Base-by-base conservation (phyloP, 2,888 invertebrate genomes). In the Diogma glabrata region DNA sequence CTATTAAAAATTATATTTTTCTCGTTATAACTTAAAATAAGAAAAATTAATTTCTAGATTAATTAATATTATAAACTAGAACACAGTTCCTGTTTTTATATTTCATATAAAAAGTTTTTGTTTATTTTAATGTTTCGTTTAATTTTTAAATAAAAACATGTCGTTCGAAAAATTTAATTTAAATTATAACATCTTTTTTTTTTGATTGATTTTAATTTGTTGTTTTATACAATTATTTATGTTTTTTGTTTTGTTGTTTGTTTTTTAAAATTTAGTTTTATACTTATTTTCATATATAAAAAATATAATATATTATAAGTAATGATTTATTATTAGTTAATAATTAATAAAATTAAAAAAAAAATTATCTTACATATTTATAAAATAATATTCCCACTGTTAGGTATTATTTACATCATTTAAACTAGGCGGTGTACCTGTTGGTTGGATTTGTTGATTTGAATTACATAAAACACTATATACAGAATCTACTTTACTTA, bases 401-500 rank as follows among this genome's bases (percentile, higher is more conserved):
- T 69, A 69, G 70, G 69, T 69, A 57, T 63, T 70, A 57, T 62
- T 66, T 59, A 67, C 58, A 57, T 69, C 69, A 62, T 63, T 69
- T 63, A 63, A 64, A 61, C 61, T 70, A 67, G 69, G 67, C 68
- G 69, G 69, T 67, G 66, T 69, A 56, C 62, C 63, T 53, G 56
- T 57, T 59, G 59, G 60, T 54, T 58, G 60, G 52, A 59, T 59
- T 57, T 50, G 55, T 69, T 88, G 88, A 75, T 89, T 89, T 60
- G 88, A 89, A 76, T 91, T 91, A 68, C 91, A 87, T 72, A 93
- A 75, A 74, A 92, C 89, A 70, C 88, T 87, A 76, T 93, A 96
- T 60, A 97, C 94, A 77, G 92, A 92, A 73, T 96, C 94, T 67
- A 92, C 91, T 76, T 87, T 90, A 74, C 93, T 90, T 62, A 99